Percentiles rank a stretch among this genome's conserved stretches.
Conservation (phyloP, 2,797 vertebrate genomes). For the Odontamblyopus rebecca region DNA sequence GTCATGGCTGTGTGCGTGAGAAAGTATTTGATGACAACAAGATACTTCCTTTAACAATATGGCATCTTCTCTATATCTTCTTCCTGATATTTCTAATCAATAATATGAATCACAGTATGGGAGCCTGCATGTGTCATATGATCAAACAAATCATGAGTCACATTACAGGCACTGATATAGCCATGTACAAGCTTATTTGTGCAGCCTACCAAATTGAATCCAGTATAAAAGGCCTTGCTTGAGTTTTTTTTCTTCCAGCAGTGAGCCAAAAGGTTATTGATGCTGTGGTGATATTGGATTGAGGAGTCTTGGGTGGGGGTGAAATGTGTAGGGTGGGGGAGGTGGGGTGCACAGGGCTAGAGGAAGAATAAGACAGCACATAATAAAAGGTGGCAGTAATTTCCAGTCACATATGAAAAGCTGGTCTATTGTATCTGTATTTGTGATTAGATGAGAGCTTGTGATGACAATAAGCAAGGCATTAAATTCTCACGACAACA, state of each 20-base stretch:
- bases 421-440: constrained; percentile 38
- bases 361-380: constrained; percentile 38
- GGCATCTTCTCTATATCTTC: constrained; percentile 22
- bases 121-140: constrained; percentile 25
- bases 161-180: constrained; percentile 15
- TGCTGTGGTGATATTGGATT: constrained; percentile 53
- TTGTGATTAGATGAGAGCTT: constrained; percentile 55
- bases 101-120: neutral
- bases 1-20: constrained; percentile 27
- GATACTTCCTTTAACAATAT: constrained; percentile 33
- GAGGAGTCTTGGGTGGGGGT: neutral
- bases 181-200: constrained; percentile 20
- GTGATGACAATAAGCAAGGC: constrained; percentile 57
- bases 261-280: constrained; percentile 51
- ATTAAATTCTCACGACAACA: constrained; percentile 43
- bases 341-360: constrained; percentile 19
- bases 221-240: constrained; percentile 19
- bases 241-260: constrained; percentile 35
- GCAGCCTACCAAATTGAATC: constrained; percentile 15
- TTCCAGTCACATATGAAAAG: constrained; percentile 42
- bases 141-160: constrained; percentile 15
- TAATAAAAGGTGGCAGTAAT: constrained; percentile 50
- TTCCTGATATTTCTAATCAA: constrained; percentile 1
- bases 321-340: neutral
- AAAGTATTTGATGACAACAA: constrained; percentile 28